Base-by-base conservation (phyloP, 2,888 invertebrate genomes). In the Netelia fuscicornis region DNA sequence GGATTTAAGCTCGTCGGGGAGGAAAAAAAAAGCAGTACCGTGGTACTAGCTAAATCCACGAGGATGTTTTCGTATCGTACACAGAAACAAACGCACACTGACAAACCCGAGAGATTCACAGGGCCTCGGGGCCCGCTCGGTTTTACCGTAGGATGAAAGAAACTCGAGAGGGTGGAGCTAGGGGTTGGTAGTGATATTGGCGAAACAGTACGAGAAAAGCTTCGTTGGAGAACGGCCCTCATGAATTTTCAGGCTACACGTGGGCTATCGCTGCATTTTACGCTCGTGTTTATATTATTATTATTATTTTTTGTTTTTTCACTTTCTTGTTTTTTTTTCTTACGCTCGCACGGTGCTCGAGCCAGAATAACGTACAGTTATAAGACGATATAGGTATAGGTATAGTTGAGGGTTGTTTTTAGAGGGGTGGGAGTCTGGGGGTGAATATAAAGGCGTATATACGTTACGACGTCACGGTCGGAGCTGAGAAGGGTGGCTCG, bases 61-160 rank as follows among this genome's bases (percentile, higher is more conserved):
- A 60, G 60, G 58, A 25, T 74, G 60, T 74, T 74, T 74, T 74
- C 23, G 60, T 48, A 25, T 60, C 10, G 11, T 11, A 60, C 60
- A 60, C 13, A 62, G 48, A 48, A 2, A 48, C 13, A 9, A 8
- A 48, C 48, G 0, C 13, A 48, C 48, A 6, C 37, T 0, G 8
- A 37, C 37, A 37, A 1, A 37, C 37, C 6, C 6, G 37, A 37
- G 37, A 37, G 37, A 37, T 37, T 37, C 37, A 6, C 37, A 37
- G 37, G 37, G 6, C 37, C 37, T 37, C 37, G 37, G 37, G 37
- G 2, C 37, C 37, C 37, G 37, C 37, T 60, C 20, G 42, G 44
- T 60, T 37, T 60, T 37, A 70, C 23, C 68, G 10, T 60, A 13
- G 10, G 58, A 42, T 62, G 30, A 48, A 48, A 48, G 48, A 48